A percentile compares a stretch with the other conserved stretches of the same genome.
phyloP scores from a whole-genome alignment of 1,140 invertebrate species.

The Trichonephila clavata region DNA sequence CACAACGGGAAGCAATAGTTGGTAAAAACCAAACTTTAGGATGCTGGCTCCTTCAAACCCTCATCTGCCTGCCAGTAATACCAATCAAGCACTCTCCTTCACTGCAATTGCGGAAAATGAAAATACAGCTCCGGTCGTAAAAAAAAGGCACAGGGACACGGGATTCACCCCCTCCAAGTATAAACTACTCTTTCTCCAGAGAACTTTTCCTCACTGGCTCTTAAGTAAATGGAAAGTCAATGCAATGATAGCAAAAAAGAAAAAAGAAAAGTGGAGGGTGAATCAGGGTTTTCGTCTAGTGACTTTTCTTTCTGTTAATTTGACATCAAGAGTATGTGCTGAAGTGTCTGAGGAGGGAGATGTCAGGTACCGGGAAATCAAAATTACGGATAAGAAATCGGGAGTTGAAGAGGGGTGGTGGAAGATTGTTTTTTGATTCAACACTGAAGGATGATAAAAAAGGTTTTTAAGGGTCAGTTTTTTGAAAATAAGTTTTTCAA shows the following conservation, averaged over 20 bases:
- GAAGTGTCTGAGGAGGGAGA: slow-evolving; percentile 23
- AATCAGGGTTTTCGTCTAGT: not conserved
- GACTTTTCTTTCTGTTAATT: slow-evolving; percentile 66
- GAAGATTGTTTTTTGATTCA: slow-evolving; percentile 37
- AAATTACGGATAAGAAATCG: slow-evolving; percentile 37
- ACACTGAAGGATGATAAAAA: not conserved
- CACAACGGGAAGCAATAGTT: not conserved
- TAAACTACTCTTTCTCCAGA: slow-evolving; percentile 40
- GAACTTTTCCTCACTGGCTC: slow-evolving; percentile 21
- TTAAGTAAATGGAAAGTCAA: slow-evolving; percentile 69
- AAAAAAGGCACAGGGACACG: not conserved
- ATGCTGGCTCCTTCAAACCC: not conserved
- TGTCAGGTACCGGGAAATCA: slow-evolving; percentile 25
- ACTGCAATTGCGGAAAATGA: slow-evolving; percentile 47
- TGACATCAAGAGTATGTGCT: slow-evolving; percentile 29
- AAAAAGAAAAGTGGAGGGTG: not conserved
- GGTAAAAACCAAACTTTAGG: slow-evolving; percentile 9
- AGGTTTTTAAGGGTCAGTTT: not conserved
- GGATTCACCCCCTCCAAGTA: slow-evolving; percentile 51
- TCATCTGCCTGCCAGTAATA: slow-evolving; percentile 17
- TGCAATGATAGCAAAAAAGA: slow-evolving; percentile 34
- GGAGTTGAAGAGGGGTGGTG: not conserved
- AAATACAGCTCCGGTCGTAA: not conserved
- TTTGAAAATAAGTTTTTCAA: not conserved
- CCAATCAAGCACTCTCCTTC: slow-evolving; percentile 59